Evolutionary conservation across 2,113 vertebrate genomes (phyloP).

Genomic region (Macroglossus sobrinus): DNA sequence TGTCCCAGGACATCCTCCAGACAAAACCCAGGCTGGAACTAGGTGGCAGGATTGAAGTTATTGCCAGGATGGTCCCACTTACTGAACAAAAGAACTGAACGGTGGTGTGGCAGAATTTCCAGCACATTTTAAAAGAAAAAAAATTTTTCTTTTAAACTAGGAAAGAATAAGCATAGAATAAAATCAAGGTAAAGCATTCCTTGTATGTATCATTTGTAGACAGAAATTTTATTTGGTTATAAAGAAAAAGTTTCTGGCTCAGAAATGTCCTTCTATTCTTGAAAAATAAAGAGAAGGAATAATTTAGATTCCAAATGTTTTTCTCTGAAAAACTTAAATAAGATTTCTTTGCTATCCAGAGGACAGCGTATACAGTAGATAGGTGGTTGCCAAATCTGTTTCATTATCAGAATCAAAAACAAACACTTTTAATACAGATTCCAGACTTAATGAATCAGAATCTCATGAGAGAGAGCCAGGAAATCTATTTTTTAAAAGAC

Average conservation of each 20-base stretch:
- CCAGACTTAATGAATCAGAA: neutral
- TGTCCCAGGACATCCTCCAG: neutral
- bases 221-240: neutral
- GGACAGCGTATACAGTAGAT: neutral
- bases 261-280: neutral
- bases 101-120: neutral
- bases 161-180: neutral
- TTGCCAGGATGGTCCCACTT: neutral
- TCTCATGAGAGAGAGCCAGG: neutral
- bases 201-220: neutral
- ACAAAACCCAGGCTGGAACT: neutral
- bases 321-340: neutral
- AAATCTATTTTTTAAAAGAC: constrained; percentile 29
- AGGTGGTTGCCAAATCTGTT: neutral
- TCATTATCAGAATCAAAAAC: neutral
- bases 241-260: neutral
- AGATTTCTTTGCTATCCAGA: neutral
- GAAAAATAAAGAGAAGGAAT: neutral
- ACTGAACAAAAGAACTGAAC: neutral
- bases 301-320: neutral
- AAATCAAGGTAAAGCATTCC: neutral
- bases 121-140: neutral
- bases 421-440: neutral
- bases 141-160: neutral
- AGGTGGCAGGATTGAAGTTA: neutral